phyloP scores from a whole-genome alignment of 2,888 invertebrate species.

The Archips xylosteana region DNA sequence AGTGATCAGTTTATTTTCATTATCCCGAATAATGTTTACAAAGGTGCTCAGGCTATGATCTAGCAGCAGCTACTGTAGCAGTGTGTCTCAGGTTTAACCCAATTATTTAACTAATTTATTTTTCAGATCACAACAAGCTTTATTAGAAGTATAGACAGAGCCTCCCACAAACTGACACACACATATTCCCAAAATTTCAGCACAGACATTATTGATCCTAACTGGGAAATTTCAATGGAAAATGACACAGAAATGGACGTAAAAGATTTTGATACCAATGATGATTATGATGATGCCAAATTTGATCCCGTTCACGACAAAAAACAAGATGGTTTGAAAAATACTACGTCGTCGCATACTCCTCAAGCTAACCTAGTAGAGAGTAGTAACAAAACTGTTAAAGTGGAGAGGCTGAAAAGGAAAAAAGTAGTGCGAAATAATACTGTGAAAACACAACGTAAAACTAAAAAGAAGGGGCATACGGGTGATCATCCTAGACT shows the following conservation, averaged over 20 bases:
- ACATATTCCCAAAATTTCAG: not conserved
- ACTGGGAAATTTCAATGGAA: constrained; percentile 3
- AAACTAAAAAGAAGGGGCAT: constrained; percentile 17
- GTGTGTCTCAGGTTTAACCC: no score
- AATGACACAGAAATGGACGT: constrained; percentile 7
- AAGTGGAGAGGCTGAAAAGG: not conserved
- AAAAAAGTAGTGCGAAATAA: not conserved
- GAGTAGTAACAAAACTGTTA: not conserved
- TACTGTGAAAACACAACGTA: constrained; percentile 11
- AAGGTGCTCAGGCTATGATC: no score
- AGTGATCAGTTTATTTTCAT: no score
- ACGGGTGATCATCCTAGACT: constrained; percentile 1
- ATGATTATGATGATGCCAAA: constrained; percentile 17
- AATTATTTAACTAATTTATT: not conserved
- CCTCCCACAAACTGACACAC: constrained; percentile 13
- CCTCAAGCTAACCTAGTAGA: not conserved
- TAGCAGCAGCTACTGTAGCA: no score
- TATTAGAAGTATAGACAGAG: constrained; percentile 17
- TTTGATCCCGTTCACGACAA: not conserved
- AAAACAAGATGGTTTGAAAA: not conserved
- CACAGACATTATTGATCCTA: not conserved
- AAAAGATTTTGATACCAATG: not conserved
- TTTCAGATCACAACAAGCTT: constrained; percentile 26
- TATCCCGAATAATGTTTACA: no score
- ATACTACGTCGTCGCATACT: not conserved